These are phyloP conservation scores for Solea solea DNA, from an alignment of 2,113 vertebrate species.

Conservation along the genomic window DNA sequence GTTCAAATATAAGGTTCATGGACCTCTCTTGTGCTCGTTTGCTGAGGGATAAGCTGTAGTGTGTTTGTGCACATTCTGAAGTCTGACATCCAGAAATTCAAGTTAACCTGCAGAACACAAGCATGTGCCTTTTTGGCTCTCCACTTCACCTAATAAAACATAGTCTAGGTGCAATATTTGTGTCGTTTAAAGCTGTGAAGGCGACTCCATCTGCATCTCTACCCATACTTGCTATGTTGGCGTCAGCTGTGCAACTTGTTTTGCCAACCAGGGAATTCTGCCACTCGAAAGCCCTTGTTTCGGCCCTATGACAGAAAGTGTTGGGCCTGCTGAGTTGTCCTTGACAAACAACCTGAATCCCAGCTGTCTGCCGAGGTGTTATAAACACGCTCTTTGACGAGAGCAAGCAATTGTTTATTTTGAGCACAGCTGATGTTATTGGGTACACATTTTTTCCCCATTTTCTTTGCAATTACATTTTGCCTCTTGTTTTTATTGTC, in stretches of 20 bases:
- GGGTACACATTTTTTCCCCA: background rate
- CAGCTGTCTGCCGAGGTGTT: slow-evolving; percentile 3
- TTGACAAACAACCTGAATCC: slow-evolving; percentile 22
- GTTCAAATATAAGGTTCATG: slow-evolving; percentile 42
- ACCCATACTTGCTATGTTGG: slow-evolving; percentile 3
- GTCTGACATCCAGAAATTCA: no score
- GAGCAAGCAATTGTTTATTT: background rate
- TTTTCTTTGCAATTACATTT: slow-evolving; percentile 10
- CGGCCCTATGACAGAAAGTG: slow-evolving; percentile 12
- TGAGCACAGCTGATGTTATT: background rate
- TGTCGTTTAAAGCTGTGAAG: background rate
- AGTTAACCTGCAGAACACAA: no score
- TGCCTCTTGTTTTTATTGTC: slow-evolving; percentile 1
- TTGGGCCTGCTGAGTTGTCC: slow-evolving; percentile 20
- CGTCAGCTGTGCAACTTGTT: slow-evolving; percentile 2
- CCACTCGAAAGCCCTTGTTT: background rate
- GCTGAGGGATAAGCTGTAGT: background rate
- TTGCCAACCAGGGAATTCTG: slow-evolving; percentile 6
- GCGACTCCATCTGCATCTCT: background rate
- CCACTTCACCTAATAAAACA: background rate
- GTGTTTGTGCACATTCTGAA: background rate
- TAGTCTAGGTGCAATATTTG: background rate
- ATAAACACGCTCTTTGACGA: background rate
- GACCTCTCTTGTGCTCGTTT: slow-evolving; percentile 8
- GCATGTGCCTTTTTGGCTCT: background rate